Base-by-base conservation (phyloP, 2,113 vertebrate genomes). In the Gobio gobio region DNA sequence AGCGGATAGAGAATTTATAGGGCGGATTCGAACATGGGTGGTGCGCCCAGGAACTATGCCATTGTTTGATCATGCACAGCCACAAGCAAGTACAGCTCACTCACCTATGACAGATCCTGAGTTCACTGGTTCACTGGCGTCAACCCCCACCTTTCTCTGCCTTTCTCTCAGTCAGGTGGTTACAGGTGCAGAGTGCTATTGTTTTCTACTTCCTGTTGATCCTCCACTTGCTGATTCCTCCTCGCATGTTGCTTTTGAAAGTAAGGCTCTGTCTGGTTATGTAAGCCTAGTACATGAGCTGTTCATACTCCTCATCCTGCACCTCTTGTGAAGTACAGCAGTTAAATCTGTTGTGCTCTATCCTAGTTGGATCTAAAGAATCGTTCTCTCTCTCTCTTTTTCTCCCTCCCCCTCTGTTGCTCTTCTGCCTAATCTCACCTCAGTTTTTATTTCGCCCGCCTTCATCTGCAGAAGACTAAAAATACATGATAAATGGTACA, bases 1-100 rank as follows among this genome's bases (percentile, higher is more conserved):
- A 96, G 96, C 95, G 94, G 95, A 95, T 95, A 94, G 96, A 96
- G 96, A 92, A 97, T 98, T 97, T 97, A 97, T 96, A 95, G 95
- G 95, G 93, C 90, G 93, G 91, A 94, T 92, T 94, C 94, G 93
- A 81, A 92, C 81, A 89, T 94, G 94, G 96, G 95, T 94, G 95
- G 94, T 91, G 93, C 96, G 94, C 92, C 90, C 92, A 89, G 94
- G 94, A 95, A 92, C 70, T 20, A 77, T 43, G 93, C 91, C 93
- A 94, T 94, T 95, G 94, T 95, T 95, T 70, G 6, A 77, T 88
- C 82, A 86, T 87, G 83, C 61, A 83, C 74, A 80, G 83, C 74
- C 80, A 61, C 72, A 63, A 90, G 63, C 84, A 87, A 91, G 89
- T 87, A 89, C 75, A 86, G 83, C 87, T 87, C 83, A 94, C 93